A percentile compares a stretch with the other conserved stretches of the same genome.
These are phyloP conservation scores for Nerophis lumbriciformis DNA, from an alignment of 2,113 vertebrate species.

Conservation along the genomic window DNA sequence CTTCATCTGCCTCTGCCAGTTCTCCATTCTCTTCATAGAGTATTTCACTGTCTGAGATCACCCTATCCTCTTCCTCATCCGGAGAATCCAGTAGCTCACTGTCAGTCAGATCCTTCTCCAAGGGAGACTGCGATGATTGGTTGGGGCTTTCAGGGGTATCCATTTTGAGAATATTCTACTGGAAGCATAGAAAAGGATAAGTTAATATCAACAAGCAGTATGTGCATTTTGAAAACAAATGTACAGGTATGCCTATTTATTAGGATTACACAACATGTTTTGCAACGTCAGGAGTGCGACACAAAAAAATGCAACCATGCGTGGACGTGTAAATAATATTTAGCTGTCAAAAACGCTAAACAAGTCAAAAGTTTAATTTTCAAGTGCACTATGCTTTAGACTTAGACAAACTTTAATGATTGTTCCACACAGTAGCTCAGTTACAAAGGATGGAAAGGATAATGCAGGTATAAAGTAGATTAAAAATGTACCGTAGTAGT, in stretches of 20 bases:
- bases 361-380: background rate
- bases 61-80: slow-evolving; percentile 72
- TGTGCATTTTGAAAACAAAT: background rate
- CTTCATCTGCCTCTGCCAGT: slow-evolving; percentile 42
- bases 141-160: slow-evolving; percentile 90
- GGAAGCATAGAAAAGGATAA: slow-evolving; percentile 10
- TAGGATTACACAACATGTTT: background rate
- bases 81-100: slow-evolving; percentile 70
- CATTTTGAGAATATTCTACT: slow-evolving; percentile 72
- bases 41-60: slow-evolving; percentile 68
- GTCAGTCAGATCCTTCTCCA: slow-evolving; percentile 70
- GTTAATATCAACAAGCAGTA: background rate
- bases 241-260: background rate
- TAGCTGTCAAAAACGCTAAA: background rate
- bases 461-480: too few species aligned
- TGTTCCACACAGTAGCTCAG: too few species aligned
- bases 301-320: too few species aligned
- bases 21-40: slow-evolving; percentile 54
- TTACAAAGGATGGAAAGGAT: too few species aligned
- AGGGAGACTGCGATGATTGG: slow-evolving; percentile 82
- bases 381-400: background rate
- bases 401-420: too few species aligned
- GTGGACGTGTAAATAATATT: background rate
- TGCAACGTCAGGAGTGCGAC: too few species aligned
- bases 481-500: too few species aligned